phyloP scores from a whole-genome alignment of 2,797 vertebrate species.

The Pristis pectinata region DNA sequence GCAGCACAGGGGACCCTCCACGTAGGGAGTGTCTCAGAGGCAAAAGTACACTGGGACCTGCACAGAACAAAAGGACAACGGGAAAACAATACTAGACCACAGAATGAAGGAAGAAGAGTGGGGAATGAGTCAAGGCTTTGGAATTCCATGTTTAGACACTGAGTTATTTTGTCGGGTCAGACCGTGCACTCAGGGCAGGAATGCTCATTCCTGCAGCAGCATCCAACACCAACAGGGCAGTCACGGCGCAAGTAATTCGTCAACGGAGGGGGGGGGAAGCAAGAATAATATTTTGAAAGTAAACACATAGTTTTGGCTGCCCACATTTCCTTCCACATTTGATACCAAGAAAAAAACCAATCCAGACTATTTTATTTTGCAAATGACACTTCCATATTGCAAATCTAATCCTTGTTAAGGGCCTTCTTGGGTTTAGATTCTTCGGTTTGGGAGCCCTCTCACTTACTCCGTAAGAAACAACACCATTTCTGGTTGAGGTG shows the following conservation, averaged over 20 bases:
- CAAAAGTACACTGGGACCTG: no score
- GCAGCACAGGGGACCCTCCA: neutral
- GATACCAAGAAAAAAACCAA: neutral
- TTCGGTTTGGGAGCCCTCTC: neutral
- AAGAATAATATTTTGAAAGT: slow-evolving; percentile 20
- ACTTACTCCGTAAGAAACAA: neutral
- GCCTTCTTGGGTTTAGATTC: neutral
- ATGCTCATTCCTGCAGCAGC: neutral
- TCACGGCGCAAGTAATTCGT: neutral
- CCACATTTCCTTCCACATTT: slow-evolving; percentile 29
- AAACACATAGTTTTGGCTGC: slow-evolving; percentile 28
- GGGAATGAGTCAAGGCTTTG: neutral
- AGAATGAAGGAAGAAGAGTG: neutral
- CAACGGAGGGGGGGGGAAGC: neutral
- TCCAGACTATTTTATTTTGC: neutral
- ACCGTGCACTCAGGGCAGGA: neutral
- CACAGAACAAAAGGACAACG: neutral
- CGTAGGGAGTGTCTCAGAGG: neutral
- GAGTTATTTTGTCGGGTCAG: neutral
- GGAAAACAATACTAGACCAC: neutral
- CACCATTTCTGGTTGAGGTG: neutral
- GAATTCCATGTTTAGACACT: neutral
- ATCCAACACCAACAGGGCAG: neutral
- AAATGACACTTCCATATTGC: neutral
- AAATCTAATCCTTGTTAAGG: neutral